Base-by-base conservation (phyloP, 2,888 invertebrate species). In the Chrysina gloriosa region DNA sequence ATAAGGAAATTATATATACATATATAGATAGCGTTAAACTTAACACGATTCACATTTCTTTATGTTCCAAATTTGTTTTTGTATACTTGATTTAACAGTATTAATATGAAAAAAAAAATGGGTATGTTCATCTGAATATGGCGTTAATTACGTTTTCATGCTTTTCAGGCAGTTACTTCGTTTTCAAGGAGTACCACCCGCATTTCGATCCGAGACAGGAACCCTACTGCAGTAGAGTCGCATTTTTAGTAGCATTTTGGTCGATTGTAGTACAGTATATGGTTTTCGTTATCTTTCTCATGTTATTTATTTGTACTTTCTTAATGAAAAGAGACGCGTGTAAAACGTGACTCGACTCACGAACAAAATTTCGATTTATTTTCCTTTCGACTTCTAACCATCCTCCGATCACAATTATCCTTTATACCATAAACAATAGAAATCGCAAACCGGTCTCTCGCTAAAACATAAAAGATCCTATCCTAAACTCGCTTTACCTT, bases 201-300 rank as follows among this genome's bases (percentile, higher is more conserved):
- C 71, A 72, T 63, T 76, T 73, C 48, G 70, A 75, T 31, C 68
- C 70, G 47, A 64, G 42, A 29, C 52, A 52, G 6, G 50, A 63
- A 6, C 63, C 67, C 4, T 74, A 75, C 47, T 75, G 76, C 63
- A 69, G 71, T 31, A 69, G 75, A 67, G 21, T 56, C 5, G 69
- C 73, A 5, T 76, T 74, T 50, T 63, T 74, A n/a, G 68, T 74
- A 54, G 72, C 74, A 2, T 82, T 82, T 70, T 82, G 82, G 82
- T 75, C 79, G 29, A 72, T 82, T 21, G 79, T 79, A 2, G 71
- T 81, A 23, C 79, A 81, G 52, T 80, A 81, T 66, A 76, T 80
- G 0, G 50, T 80, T 19, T 45, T 79, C 7, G 74, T 74, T 19
- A 72, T 81, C 42, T 78, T 81, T 69, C 70, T 82, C 64, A 58